Percentiles rank a stretch among this genome's conserved stretches.
These are phyloP conservation scores for Clarias laeviceps DNA, from an alignment of 2,797 vertebrate species.

Conservation along the genomic window DNA sequence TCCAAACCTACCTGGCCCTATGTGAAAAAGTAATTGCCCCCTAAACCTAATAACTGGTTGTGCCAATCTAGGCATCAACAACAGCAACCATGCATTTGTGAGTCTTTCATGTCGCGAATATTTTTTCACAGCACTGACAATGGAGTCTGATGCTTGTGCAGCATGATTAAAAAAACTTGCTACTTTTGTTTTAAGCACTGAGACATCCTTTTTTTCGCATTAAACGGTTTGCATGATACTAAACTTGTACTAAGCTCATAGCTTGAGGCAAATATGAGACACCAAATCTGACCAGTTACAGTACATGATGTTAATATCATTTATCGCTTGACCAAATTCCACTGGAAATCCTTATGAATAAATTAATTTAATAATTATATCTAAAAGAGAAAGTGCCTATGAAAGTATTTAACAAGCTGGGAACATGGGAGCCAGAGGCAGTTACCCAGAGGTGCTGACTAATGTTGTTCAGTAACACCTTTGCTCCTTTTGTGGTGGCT, in stretches of 20 bases:
- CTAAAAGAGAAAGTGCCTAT: background rate
- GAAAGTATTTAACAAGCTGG: background rate
- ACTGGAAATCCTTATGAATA: background rate
- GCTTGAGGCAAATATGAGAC: background rate
- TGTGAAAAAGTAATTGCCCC: no score
- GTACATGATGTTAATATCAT: background rate
- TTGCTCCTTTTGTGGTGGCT: background rate
- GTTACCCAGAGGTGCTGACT: background rate
- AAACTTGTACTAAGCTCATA: background rate
- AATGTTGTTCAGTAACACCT: constrained; percentile 1
- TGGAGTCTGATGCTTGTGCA: background rate
- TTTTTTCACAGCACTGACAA: background rate
- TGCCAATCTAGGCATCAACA: no score
- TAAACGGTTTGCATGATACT: background rate
- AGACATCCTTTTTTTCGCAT: no score
- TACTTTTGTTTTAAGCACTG: no score
- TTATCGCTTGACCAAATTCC: background rate
- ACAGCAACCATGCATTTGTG: no score
- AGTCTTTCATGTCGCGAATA: no score
- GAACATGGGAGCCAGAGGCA: background rate
- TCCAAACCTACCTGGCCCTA: no score
- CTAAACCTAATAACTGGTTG: no score
- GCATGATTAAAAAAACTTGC: no score
- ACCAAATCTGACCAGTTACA: background rate
- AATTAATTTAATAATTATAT: background rate